Evolutionary conservation across 2,113 vertebrate genomes (phyloP).

Genomic region (Tetrao urogallus): DNA sequence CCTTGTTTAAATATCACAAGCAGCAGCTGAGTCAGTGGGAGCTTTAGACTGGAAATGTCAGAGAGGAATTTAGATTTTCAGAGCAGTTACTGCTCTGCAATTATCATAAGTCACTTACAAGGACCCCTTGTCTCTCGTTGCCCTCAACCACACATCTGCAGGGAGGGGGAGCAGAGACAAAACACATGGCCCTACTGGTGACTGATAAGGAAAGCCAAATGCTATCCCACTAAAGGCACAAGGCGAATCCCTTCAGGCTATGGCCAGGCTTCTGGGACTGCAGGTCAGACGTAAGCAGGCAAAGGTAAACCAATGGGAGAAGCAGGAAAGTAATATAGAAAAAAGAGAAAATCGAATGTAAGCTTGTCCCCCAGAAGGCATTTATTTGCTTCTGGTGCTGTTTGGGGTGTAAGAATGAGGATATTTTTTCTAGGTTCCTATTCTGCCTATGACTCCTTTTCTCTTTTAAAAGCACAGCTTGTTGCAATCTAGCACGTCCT

Average conservation of each 20-base stretch:
- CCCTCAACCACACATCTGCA: background rate
- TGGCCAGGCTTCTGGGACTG: background rate
- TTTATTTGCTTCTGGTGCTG: slow-evolving; percentile 3
- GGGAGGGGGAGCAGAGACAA: background rate
- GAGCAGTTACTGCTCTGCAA: slow-evolving; percentile 65
- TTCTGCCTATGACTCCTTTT: background rate
- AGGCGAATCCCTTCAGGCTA: slow-evolving; percentile 21
- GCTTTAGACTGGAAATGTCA: slow-evolving; percentile 82
- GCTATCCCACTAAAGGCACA: background rate
- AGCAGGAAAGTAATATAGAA: background rate
- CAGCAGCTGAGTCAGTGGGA: slow-evolving; percentile 54
- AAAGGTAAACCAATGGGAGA: background rate
- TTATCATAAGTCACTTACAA: slow-evolving; percentile 73
- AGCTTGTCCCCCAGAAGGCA: background rate
- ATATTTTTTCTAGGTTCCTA: background rate
- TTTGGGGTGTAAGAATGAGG: background rate
- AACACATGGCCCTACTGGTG: background rate
- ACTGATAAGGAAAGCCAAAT: background rate
- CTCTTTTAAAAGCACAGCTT: background rate
- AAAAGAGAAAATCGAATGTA: background rate
- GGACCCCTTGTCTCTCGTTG: background rate
- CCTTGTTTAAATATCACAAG: slow-evolving; percentile 80
- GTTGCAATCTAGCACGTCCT: background rate
- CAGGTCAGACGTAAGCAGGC: background rate
- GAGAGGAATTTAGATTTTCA: slow-evolving; percentile 75